Conservation (phyloP, 2,797 vertebrate species). For the Parambassis ranga region DNA sequence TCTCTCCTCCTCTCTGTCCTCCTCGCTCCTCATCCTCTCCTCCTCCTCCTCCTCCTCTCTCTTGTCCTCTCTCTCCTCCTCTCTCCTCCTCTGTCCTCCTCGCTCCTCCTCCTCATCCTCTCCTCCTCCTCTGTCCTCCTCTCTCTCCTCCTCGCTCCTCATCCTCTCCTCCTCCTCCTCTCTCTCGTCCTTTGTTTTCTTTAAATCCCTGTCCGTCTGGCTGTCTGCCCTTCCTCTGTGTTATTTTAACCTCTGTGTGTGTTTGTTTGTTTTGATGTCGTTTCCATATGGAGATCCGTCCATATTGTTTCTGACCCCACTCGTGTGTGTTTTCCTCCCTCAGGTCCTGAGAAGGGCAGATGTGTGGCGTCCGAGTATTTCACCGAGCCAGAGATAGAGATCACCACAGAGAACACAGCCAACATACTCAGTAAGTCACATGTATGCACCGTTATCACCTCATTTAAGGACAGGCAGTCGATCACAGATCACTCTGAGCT, state of each 20-base stretch:
- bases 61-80: background rate
- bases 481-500: too few relatives aligned
- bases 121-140: background rate
- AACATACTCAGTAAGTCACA: slow-evolving; percentile 88
- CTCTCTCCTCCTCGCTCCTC: background rate
- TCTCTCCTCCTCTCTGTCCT: background rate
- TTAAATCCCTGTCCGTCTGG: background rate
- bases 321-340: background rate
- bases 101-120: too few relatives aligned
- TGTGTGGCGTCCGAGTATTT: slow-evolving; percentile 91
- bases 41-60: background rate
- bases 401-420: slow-evolving; percentile 91
- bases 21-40: background rate
- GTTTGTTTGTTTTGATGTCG: background rate
- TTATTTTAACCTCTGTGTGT: background rate
- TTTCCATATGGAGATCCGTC: background rate
- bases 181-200: background rate
- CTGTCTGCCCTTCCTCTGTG: background rate
- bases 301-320: background rate
- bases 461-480: too few relatives aligned
- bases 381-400: slow-evolving; percentile 86
- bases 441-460: too few relatives aligned
- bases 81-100: background rate
- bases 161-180: background rate
- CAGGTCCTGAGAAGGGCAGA: slow-evolving; percentile 79